Percentiles rank a stretch among this genome's conserved stretches.
Evolutionary conservation across 1,140 invertebrate genomes (phyloP).

Genomic region (Diachasma alloeum): DNA sequence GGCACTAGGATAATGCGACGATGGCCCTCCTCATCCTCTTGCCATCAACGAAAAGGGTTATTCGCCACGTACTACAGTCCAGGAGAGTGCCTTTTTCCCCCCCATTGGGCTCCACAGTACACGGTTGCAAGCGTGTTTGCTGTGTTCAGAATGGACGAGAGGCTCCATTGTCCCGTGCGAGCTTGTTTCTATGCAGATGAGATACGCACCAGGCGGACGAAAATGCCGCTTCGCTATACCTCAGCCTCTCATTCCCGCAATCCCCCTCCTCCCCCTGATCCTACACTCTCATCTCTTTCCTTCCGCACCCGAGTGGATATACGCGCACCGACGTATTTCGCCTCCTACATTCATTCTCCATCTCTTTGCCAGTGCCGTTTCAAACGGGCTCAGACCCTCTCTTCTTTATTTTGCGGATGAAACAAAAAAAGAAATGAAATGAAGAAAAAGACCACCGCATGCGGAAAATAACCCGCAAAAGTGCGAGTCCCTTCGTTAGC

Average conservation of each 20-base stretch:
- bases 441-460: slow-evolving; percentile 2
- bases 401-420: background rate
- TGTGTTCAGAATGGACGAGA: slow-evolving; percentile 59
- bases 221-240: slow-evolving; percentile 12
- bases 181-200: slow-evolving; percentile 64
- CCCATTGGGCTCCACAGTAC: slow-evolving; percentile 46
- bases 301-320: slow-evolving; percentile 24
- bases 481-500: slow-evolving; percentile 23
- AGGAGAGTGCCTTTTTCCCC: background rate
- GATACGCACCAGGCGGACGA: slow-evolving; percentile 42
- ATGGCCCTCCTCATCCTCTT: background rate
- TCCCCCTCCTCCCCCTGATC: background rate
- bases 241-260: background rate
- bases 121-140: slow-evolving; percentile 57
- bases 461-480: slow-evolving; percentile 24
- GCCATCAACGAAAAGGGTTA: background rate
- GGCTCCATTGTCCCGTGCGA: slow-evolving; percentile 55
- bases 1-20: background rate
- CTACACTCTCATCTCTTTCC: slow-evolving; percentile 25
- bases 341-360: slow-evolving; percentile 20
- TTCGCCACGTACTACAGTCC: background rate
- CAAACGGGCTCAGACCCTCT: background rate
- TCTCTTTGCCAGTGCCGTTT: slow-evolving; percentile 18
- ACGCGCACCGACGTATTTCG: background rate
- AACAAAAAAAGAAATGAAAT: background rate